Evolutionary conservation across 2,113 vertebrate genomes (phyloP).

Genomic region (Merops nubicus): DNA sequence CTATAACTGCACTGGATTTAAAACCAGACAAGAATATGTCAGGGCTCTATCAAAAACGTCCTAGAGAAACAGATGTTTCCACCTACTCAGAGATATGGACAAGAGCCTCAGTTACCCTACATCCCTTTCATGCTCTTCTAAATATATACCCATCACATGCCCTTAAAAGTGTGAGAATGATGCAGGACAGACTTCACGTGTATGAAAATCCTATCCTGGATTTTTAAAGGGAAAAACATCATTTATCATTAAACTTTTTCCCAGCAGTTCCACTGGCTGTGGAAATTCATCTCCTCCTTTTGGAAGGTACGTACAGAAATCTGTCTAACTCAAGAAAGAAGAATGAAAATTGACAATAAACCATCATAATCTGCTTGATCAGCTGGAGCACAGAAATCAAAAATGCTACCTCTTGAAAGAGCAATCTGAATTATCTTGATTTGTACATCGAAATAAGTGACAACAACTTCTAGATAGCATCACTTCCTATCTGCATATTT

Average conservation of each 20-base stretch:
- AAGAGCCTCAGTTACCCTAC: constrained; percentile 17
- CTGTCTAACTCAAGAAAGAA: background rate
- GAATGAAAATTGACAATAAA: constrained; percentile 9
- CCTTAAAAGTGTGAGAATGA: constrained; percentile 22
- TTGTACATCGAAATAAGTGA: constrained; percentile 29
- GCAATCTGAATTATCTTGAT: constrained; percentile 35
- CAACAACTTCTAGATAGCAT: constrained; percentile 27
- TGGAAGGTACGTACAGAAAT: background rate
- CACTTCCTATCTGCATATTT: constrained; percentile 4
- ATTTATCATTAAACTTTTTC: background rate
- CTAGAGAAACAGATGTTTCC: constrained; percentile 23
- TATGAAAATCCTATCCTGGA: background rate
- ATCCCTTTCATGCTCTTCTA: background rate
- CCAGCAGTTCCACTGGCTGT: background rate
- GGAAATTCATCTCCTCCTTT: background rate
- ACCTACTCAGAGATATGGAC: constrained; percentile 7
- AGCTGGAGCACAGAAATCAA: constrained; percentile 26
- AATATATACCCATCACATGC: background rate
- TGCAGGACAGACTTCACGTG: background rate
- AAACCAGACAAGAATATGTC: background rate
- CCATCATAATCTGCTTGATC: constrained; percentile 28
- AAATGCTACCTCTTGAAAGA: constrained; percentile 13
- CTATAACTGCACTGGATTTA: background rate
- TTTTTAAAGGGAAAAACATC: background rate
- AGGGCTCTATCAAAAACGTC: background rate